These are phyloP conservation scores for Burhinus bistriatus DNA, from an alignment of 2,113 vertebrate genomes.

Conservation along the genomic window DNA sequence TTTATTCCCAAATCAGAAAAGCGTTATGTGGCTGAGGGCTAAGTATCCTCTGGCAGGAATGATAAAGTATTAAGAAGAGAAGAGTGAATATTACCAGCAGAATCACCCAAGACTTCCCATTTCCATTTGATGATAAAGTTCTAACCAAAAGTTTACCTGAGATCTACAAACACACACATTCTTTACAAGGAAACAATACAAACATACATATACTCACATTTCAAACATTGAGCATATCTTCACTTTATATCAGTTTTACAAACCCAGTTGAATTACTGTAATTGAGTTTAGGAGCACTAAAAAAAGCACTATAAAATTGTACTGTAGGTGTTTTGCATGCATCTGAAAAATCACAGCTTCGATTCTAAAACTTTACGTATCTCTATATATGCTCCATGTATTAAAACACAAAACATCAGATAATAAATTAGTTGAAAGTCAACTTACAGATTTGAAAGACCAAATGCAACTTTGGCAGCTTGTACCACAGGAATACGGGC, in stretches of 20 bases:
- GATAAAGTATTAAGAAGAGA: background rate
- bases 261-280: background rate
- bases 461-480: background rate
- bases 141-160: background rate
- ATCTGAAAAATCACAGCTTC: constrained; percentile 7
- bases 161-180: background rate
- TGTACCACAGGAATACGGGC: background rate
- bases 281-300: background rate
- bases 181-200: background rate
- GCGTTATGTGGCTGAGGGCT: background rate
- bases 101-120: background rate
- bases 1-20: background rate
- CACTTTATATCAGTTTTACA: background rate
- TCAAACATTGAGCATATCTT: constrained; percentile 6
- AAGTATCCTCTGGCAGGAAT: constrained; percentile 2
- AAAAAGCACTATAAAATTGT: background rate
- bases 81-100: background rate
- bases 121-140: background rate
- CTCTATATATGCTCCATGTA: background rate
- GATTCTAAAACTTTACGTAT: background rate
- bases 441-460: constrained; percentile 5
- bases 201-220: constrained; percentile 33
- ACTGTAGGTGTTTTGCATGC: background rate
- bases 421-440: background rate
- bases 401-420: background rate